Evolutionary conservation across 1,140 invertebrate genomes (phyloP).

Genomic region (Sycophaga agraensis): DNA sequence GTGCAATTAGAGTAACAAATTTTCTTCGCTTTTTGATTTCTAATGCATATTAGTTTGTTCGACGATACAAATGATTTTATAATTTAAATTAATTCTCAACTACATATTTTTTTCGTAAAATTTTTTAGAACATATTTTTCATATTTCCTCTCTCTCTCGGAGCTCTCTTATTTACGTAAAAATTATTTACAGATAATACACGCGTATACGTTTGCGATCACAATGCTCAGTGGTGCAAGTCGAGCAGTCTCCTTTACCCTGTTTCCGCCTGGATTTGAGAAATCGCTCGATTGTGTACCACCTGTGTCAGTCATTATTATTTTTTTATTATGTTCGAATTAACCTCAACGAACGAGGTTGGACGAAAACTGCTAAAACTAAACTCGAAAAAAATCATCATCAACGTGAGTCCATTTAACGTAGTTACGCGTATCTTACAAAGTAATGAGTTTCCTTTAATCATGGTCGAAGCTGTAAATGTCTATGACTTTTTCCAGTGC

Average conservation of each 20-base stretch:
- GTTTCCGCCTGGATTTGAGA: slow-evolving; percentile 44
- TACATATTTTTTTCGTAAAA: slow-evolving; percentile 19
- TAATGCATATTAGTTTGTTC: slow-evolving; percentile 15
- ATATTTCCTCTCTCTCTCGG: slow-evolving; percentile 17
- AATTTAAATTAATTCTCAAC: slow-evolving; percentile 19
- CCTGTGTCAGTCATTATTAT: slow-evolving; percentile 41
- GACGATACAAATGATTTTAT: slow-evolving; percentile 12
- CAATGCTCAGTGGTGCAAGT: slow-evolving; percentile 50
- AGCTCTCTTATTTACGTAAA: slow-evolving; percentile 34
- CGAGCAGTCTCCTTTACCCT: slow-evolving; percentile 44
- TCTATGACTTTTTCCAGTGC: slow-evolving; percentile 19
- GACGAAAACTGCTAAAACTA: slow-evolving; percentile 27
- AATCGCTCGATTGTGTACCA: slow-evolving; percentile 43
- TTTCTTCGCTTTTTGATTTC: slow-evolving; percentile 18
- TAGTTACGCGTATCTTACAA: slow-evolving; percentile 29
- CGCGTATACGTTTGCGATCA: slow-evolving; percentile 55
- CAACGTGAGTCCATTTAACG: slow-evolving; percentile 24
- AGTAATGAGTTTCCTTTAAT: slow-evolving; percentile 30
- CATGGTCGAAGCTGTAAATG: slow-evolving; percentile 15
- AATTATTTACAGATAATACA: slow-evolving; percentile 54
- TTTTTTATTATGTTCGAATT: slow-evolving; percentile 21
- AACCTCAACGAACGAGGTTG: slow-evolving; percentile 19
- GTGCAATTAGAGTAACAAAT: slow-evolving; percentile 26
- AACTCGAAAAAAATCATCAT: slow-evolving; percentile 24
- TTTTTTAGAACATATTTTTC: slow-evolving; percentile 15